Evolutionary conservation across 2,797 vertebrate species (phyloP).

Genomic region (Lutra lutra): DNA sequence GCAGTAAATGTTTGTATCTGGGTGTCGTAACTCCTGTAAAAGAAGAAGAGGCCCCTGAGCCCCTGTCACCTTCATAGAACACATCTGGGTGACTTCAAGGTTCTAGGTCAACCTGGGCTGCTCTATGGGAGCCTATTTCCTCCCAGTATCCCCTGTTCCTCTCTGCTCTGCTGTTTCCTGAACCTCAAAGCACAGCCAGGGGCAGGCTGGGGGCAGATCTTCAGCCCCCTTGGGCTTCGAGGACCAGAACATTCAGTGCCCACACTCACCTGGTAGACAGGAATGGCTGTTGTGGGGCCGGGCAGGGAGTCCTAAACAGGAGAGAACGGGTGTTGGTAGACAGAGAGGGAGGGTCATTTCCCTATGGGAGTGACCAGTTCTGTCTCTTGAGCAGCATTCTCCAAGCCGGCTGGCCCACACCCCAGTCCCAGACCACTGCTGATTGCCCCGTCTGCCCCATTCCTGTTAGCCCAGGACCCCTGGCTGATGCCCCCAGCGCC

Average conservation of each 20-base stretch:
- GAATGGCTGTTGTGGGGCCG: fast-evolving
- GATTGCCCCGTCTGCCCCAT: neutral
- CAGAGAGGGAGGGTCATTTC: neutral
- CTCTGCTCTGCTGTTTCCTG: neutral
- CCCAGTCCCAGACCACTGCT: neutral
- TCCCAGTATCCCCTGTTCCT: neutral
- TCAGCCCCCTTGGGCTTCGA: fast-evolving
- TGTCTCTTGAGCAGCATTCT: neutral
- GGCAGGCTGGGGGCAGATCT: neutral
- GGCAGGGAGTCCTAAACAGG: neutral
- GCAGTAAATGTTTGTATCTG: neutral
- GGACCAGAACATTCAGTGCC: neutral
- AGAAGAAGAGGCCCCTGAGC: neutral
- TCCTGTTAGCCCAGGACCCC: neutral
- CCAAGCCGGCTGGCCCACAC: too few relatives aligned
- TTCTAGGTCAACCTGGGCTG: fast-evolving
- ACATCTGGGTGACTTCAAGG: fast-evolving
- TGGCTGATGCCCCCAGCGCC: neutral
- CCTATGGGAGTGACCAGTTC: neutral
- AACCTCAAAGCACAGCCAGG: neutral
- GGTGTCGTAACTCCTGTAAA: neutral
- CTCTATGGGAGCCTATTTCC: neutral
- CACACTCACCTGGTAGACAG: conserved; percentile 46
- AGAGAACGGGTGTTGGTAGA: neutral
- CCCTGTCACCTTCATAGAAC: neutral